phyloP scores from a whole-genome alignment of 2,113 vertebrate species.

The Romanogobio albipinnatus region DNA sequence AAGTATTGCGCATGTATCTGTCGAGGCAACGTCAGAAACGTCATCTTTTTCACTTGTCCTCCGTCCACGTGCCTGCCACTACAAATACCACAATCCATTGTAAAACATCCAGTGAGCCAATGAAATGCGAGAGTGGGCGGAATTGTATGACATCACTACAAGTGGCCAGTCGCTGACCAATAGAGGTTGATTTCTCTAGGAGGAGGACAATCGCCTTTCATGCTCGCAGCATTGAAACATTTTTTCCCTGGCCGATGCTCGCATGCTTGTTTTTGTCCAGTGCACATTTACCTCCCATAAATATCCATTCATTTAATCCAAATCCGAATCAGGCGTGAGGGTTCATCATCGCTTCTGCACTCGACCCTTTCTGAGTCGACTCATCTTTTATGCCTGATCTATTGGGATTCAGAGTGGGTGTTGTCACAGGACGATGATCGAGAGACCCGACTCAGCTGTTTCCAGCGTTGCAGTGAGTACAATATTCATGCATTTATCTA shows the following conservation, averaged over 20 bases:
- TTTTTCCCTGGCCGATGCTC: slow-evolving; percentile 42
- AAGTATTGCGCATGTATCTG: not conserved
- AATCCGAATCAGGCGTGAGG: not conserved
- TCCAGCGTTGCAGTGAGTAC: slow-evolving; percentile 79
- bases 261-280: slow-evolving; percentile 47
- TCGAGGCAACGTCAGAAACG: not conserved
- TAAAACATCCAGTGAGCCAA: not conserved
- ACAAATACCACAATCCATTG: slow-evolving; percentile 32
- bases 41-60: not conserved
- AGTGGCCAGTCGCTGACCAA: slow-evolving; percentile 51
- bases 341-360: not conserved
- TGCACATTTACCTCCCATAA: slow-evolving; percentile 54
- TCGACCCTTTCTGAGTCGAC: not conserved
- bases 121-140: slow-evolving; percentile 1
- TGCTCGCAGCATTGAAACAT: slow-evolving; percentile 30
- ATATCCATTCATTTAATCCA: slow-evolving; percentile 56
- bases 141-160: slow-evolving; percentile 33
- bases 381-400: slow-evolving; percentile 62
- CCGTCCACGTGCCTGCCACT: not conserved
- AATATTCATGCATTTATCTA: slow-evolving; percentile 1
- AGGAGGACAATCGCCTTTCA: slow-evolving; percentile 54
- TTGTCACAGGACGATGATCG: slow-evolving; percentile 76
- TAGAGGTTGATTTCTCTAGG: slow-evolving; percentile 40
- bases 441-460: slow-evolving; percentile 77
- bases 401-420: slow-evolving; percentile 64